Conservation (phyloP, 2,797 vertebrate species). For the Coluber constrictor region DNA sequence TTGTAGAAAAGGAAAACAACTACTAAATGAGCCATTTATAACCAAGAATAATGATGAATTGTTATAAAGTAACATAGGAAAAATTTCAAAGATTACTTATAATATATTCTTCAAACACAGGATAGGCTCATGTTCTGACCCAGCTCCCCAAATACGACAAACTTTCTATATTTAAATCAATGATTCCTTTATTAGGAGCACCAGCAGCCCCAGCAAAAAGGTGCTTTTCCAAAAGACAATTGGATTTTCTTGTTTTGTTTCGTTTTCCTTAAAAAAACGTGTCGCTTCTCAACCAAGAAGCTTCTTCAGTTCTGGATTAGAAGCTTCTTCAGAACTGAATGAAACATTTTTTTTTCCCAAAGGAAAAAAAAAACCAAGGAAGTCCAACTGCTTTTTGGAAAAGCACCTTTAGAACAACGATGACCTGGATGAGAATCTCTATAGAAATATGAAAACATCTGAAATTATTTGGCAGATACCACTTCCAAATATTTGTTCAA, state of each 20-base stretch:
- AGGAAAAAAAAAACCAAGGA: not conserved
- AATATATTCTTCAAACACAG: not conserved
- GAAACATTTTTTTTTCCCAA: not conserved
- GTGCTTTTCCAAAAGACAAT: not conserved
- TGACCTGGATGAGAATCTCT: not conserved
- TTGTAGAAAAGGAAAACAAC: not conserved
- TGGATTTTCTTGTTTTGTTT: not conserved
- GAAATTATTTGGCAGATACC: not conserved
- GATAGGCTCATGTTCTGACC: not conserved
- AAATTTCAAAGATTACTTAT: not conserved
- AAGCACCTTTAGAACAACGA: not conserved
- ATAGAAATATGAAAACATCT: not conserved
- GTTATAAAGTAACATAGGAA: not conserved
- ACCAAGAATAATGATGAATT: not conserved
- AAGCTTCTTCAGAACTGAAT: not conserved
- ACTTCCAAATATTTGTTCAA: not conserved
- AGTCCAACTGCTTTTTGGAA: not conserved
- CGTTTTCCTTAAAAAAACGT: not conserved
- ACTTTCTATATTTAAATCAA: too few relatives aligned
- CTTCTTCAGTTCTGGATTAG: not conserved
- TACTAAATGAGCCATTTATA: not conserved
- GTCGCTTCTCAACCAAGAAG: not conserved
- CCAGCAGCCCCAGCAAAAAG: not conserved
- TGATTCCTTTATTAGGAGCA: too few relatives aligned
- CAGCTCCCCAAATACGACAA: too few relatives aligned